phyloP scores from a whole-genome alignment of 2,113 vertebrate genomes.

The Hymenochirus boettgeri region DNA sequence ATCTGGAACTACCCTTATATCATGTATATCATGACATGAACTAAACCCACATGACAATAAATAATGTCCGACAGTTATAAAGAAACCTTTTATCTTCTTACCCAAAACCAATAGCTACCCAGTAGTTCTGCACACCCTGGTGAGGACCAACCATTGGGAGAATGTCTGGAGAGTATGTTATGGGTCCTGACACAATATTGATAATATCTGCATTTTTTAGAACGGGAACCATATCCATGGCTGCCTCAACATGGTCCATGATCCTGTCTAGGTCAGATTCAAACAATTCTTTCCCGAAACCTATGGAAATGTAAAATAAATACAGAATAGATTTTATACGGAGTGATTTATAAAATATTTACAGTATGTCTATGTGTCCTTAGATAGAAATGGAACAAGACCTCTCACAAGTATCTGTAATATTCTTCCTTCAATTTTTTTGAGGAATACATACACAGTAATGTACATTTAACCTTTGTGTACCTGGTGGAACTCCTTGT shows the following conservation, averaged over 20 bases:
- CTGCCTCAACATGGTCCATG: slow-evolving; percentile 85
- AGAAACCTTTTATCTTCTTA: slow-evolving; percentile 68
- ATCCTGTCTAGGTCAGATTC: slow-evolving; percentile 94
- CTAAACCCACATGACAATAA: no score
- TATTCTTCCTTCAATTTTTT: no score
- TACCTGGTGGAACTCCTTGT: slow-evolving; percentile 85
- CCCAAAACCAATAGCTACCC: slow-evolving; percentile 93
- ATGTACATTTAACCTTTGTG: no score
- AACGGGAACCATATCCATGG: slow-evolving; percentile 92
- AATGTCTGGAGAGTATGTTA: slow-evolving; percentile 94
- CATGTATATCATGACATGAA: no score
- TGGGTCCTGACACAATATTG: slow-evolving; percentile 87
- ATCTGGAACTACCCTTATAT: no score
- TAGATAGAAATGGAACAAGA: no score
- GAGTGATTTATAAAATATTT: no score
- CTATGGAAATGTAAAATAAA: slow-evolving; percentile 55
- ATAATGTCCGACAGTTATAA: no score
- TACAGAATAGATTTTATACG: no score
- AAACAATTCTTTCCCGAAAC: slow-evolving; percentile 95
- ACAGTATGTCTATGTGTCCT: no score
- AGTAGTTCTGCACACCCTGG: slow-evolving; percentile 86
- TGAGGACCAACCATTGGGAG: slow-evolving; percentile 95
- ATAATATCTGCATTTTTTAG: slow-evolving; percentile 87
- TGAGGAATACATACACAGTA: no score
- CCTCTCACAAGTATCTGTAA: no score